Conservation (phyloP, 2,113 vertebrate genomes). For the Leiothrix lutea region DNA sequence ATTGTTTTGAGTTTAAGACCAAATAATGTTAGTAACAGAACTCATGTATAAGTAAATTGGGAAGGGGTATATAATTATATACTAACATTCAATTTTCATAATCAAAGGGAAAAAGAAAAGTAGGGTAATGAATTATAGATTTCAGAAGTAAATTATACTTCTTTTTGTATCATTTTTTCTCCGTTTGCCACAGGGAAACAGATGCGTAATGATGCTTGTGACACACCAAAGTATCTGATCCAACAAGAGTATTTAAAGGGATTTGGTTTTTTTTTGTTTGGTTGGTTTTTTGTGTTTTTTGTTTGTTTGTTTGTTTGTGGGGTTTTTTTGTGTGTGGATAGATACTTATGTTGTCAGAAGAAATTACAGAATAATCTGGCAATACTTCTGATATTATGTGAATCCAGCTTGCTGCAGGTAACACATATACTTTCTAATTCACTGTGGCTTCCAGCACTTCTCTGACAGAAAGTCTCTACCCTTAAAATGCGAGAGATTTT, state of each 20-base stretch:
- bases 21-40: background rate
- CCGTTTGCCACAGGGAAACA: background rate
- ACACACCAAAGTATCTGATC: background rate
- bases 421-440: background rate
- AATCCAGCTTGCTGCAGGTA: background rate
- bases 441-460: background rate
- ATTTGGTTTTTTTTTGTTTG: background rate
- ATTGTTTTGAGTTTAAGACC: background rate
- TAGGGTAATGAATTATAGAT: background rate
- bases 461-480: background rate
- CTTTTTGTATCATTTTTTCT: background rate
- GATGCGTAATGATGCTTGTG: background rate
- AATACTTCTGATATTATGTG: background rate
- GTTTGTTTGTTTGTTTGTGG: background rate
- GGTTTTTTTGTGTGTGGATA: background rate
- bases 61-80: background rate
- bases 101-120: background rate
- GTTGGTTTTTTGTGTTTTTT: too few species aligned
- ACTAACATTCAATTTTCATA: background rate
- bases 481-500: background rate
- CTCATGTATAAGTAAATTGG: background rate
- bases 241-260: background rate
- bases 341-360: background rate
- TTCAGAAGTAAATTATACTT: background rate
- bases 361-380: background rate